phyloP scores from a whole-genome alignment of 2,888 invertebrate species.

The Aethes cnicana region DNA sequence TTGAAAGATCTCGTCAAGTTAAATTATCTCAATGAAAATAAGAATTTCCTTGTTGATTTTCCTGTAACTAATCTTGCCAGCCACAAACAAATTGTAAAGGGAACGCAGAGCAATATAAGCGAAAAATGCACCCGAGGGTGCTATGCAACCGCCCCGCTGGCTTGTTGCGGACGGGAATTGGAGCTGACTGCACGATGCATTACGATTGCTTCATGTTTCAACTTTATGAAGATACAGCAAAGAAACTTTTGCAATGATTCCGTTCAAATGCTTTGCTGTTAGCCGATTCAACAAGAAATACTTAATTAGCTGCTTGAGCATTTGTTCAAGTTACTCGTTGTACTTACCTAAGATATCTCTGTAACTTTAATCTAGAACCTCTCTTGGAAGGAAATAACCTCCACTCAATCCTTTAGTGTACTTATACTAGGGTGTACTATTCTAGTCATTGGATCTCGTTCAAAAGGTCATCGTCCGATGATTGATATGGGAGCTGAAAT shows the following conservation, averaged over 20 bases:
- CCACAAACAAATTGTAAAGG: slow-evolving; percentile 15
- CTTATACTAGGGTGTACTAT: slow-evolving; percentile 1
- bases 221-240: slow-evolving; percentile 1
- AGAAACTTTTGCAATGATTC: too few species aligned
- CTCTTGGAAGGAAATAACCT: background rate
- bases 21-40: too few species aligned
- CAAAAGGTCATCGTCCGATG: slow-evolving; percentile 62
- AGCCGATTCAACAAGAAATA: too few species aligned
- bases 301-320: too few species aligned
- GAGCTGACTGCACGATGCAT: background rate
- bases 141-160: slow-evolving; percentile 7
- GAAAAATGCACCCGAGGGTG: slow-evolving; percentile 25
- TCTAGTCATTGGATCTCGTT: slow-evolving; percentile 58
- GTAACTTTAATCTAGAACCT: background rate
- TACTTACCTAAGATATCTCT: too few species aligned
- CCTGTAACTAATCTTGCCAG: too few species aligned
- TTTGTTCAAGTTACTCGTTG: background rate
- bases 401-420: background rate
- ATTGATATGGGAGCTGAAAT: slow-evolving; percentile 57
- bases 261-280: too few species aligned
- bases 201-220: background rate
- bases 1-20: too few species aligned
- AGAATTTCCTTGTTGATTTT: too few species aligned
- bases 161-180: slow-evolving; percentile 3
- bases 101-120: background rate